These are phyloP conservation scores for Chrysolophus pictus DNA, from an alignment of 2,797 vertebrate species.

Conservation along the genomic window DNA sequence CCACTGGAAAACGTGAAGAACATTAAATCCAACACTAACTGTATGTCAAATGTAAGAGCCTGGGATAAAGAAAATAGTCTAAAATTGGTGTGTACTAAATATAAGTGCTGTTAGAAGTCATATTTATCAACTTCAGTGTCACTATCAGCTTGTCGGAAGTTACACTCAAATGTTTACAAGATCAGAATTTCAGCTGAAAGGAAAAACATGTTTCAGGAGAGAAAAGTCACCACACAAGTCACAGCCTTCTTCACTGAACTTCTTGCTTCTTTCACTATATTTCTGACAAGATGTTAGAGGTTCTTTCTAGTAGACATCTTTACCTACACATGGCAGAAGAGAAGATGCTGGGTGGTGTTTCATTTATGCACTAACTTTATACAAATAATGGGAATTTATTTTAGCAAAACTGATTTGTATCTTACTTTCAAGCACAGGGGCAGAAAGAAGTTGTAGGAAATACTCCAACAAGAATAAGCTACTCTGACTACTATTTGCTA, in stretches of 20 bases:
- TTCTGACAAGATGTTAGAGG: background rate
- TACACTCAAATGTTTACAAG: background rate
- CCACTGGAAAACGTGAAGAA: background rate
- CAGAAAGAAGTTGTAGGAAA: background rate
- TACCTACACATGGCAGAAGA: background rate
- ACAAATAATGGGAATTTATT: background rate
- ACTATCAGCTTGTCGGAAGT: background rate
- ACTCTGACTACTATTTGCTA: background rate
- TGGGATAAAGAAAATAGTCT: constrained; percentile 27
- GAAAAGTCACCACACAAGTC: background rate
- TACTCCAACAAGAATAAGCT: background rate
- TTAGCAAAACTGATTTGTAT: background rate
- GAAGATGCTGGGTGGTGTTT: background rate
- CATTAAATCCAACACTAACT: constrained; percentile 14
- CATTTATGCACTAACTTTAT: background rate
- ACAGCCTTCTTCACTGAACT: background rate
- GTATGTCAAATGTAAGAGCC: background rate
- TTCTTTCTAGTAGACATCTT: background rate
- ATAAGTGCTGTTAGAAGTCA: background rate
- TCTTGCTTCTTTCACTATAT: background rate
- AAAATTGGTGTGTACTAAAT: constrained; percentile 37
- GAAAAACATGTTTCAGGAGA: background rate
- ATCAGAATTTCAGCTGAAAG: constrained; percentile 10
- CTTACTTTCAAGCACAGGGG: background rate
- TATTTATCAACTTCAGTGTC: background rate